phyloP scores from a whole-genome alignment of 1,140 invertebrate species.

The Drosophila pallidifrons region DNA sequence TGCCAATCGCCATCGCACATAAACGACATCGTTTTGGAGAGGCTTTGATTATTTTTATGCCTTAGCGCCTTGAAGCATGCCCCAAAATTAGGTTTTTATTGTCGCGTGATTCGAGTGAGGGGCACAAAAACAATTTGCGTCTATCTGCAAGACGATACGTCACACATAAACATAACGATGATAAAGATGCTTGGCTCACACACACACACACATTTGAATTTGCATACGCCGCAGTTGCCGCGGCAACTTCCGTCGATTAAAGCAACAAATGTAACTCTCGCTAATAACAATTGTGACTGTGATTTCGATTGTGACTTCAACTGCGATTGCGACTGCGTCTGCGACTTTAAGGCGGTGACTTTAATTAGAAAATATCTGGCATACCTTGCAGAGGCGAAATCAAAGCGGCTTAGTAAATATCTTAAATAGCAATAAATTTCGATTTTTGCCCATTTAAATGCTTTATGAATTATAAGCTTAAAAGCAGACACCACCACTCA shows the following conservation, averaged over 20 bases:
- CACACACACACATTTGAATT: slow-evolving; percentile 3
- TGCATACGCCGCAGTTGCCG: slow-evolving; percentile 22
- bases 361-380: slow-evolving; percentile 39
- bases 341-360: slow-evolving; percentile 4
- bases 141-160: slow-evolving; percentile 80
- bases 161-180: slow-evolving; percentile 48
- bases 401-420: slow-evolving; percentile 68
- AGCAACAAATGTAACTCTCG: not conserved
- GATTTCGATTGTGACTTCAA: not conserved
- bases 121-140: slow-evolving; percentile 76
- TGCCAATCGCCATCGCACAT: slow-evolving; percentile 56
- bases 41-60: slow-evolving; percentile 72
- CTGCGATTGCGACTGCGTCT: not conserved
- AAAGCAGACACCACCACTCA: slow-evolving; percentile 29
- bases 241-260: not conserved
- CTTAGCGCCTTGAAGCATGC: slow-evolving; percentile 46
- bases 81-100: slow-evolving; percentile 57
- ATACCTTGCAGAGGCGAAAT: slow-evolving; percentile 26
- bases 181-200: slow-evolving; percentile 17
- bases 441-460: slow-evolving; percentile 84
- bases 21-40: slow-evolving; percentile 60
- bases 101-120: slow-evolving; percentile 15
- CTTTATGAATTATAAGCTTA: slow-evolving; percentile 85
- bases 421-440: slow-evolving; percentile 85
- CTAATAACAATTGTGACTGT: not conserved